Base-by-base conservation (phyloP, 1,140 invertebrate genomes). In the Calephelis nemesis region DNA sequence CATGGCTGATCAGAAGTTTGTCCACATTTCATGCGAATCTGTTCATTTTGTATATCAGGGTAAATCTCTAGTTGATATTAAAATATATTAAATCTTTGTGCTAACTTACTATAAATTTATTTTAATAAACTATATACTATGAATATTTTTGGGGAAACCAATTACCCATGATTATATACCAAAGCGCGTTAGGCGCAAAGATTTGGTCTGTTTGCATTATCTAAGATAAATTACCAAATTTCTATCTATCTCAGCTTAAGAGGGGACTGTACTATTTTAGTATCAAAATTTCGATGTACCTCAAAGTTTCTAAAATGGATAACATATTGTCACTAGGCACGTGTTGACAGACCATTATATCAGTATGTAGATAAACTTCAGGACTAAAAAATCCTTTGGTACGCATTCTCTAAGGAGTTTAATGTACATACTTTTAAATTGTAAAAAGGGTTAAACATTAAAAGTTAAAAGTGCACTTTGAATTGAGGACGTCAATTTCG, bases 61-160 rank as follows among this genome's bases (percentile, higher is more conserved):
- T 87, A 90, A 88, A 88, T 85, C 78, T 86, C 88, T 88, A 88
- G 84, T 77, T 83, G 81, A 88, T 90, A 90, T 89, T 91, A 91
- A 91, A 91, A 91, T 91, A 91, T 90, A 91, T 90, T 90, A 90
- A 90, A 89, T 91, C 87, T 91, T 91, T 91, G 89, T 91, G 89
- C 89, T 91, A 90, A 85, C 87, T 90, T 91, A 91, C 84, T 84
- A 88, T 90, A 90, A 90, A 89, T 90, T 88, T 86, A 88, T 88
- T 90, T 47, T 83, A 77, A 84, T 87, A 87, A 88, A 87, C 86
- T 91, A 89, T 89, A 84, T 82, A 82, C 80, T 87, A 48, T 48
- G 47, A 64, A 30, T 10, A 48, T 48, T 48, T 65, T 40, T 49
- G 47, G 47, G 47, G 15, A 49, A 19, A 65, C 9, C 39, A 47